Evolutionary conservation across 1,140 invertebrate species (phyloP), one percentile per base, ranked within the genome.

Genomic region (Bombus fervidus): DNA sequence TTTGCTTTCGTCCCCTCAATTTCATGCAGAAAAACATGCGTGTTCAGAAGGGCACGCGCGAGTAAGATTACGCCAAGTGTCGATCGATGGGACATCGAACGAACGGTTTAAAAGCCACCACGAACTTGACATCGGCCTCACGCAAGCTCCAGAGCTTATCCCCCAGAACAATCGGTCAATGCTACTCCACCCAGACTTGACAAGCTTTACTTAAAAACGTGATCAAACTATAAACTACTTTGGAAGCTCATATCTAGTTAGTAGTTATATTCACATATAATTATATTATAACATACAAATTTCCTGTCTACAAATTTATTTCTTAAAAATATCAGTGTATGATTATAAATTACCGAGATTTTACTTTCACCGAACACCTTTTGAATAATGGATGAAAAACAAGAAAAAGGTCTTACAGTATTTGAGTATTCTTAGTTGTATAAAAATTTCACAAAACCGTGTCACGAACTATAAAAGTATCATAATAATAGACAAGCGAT

Each of bases 51-150:
- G 64, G 76, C 80, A 89, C 83, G 79, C 75, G 87, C 86, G 69
- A 74, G 57, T 41, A 74, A 72, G 75, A 89, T 89, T 88, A 81
- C 66, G 43, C 43, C 0, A 41, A 77, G 41, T 37, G 68, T 64
- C 69, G 81, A 89, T 89, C 88, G 87, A 89, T 89, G 72, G 71
- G 43, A 76, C 83, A 85, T 89, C 79, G 75, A 86, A 89, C 43
- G 47, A 81, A 85, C 64, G 62, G 71, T 81, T 85, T 81, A 81
- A 89, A 89, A 89, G 79, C 85, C 43, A 69, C 80, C 79, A 87
- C 88, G 83, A 89, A 89, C 87, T 89, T 89, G 88, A 89, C 88
- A 89, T 89, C 87, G 57, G 39, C 15, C 69, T 74, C 84, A 85
- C 83, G 78, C 78, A 81, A 81, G 62, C 78, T 74, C 43, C 47